Percentiles rank a stretch among this genome's conserved stretches.
Evolutionary conservation across 2,113 vertebrate genomes (phyloP).

Genomic region (Stegostoma tigrinum): DNA sequence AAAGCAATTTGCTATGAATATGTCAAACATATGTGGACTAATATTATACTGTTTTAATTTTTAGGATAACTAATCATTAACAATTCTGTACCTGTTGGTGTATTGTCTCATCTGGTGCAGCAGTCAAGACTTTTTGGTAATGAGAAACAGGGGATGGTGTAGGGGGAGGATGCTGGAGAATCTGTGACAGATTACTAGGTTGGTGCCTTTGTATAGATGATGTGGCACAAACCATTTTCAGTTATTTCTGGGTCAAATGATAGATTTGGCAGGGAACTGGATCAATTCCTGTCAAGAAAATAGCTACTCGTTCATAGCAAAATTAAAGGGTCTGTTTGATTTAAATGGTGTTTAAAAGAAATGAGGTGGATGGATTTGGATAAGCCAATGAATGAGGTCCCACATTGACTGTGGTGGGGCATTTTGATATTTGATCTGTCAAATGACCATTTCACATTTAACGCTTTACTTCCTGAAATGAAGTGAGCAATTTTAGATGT

Average conservation of each 20-base stretch:
- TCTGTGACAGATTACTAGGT: not conserved
- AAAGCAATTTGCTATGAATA: not conserved
- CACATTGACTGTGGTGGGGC: not conserved
- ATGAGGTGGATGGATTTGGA: not conserved
- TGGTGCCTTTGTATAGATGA: not conserved
- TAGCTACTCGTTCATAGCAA: not conserved
- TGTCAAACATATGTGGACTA: not conserved
- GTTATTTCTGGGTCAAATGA: not conserved
- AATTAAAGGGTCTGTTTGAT: not conserved
- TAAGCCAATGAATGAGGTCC: not conserved
- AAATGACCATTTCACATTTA: not conserved
- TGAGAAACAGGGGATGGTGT: not conserved
- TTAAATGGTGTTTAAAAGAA: not conserved
- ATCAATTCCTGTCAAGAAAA: not conserved
- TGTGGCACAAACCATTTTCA: not conserved
- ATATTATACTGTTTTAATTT: not conserved
- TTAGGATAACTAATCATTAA: not conserved
- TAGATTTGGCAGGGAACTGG: not conserved
- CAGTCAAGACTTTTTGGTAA: not conserved
- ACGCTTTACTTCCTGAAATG: not conserved
- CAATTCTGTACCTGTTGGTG: not conserved
- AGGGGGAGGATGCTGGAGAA: not conserved
- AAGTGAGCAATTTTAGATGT: not conserved
- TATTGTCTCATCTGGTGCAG: not conserved
- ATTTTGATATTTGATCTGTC: not conserved